A percentile compares a stretch with the other conserved stretches of the same genome.
Evolutionary conservation across 2,888 invertebrate genomes (phyloP).

Genomic region (Netelia fuscicornis): DNA sequence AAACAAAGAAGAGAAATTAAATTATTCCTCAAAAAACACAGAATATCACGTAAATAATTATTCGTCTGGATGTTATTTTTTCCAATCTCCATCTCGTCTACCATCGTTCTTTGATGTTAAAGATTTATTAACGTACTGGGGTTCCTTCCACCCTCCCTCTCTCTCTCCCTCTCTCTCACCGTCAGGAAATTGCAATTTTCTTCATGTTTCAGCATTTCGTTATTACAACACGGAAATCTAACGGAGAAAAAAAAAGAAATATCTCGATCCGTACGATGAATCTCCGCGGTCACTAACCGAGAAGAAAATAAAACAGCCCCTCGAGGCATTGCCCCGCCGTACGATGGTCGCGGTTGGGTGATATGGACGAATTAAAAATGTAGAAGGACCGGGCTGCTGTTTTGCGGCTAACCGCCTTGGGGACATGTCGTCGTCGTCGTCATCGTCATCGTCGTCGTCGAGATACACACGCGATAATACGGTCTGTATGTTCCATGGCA

Average conservation of each 20-base stretch:
- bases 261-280: conserved; percentile 41
- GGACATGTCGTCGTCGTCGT: conserved; percentile 50
- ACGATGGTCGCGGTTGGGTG: conserved; percentile 14
- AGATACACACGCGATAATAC: background rate
- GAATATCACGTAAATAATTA: background rate
- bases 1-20: conserved; percentile 67
- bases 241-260: background rate
- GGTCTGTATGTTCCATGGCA: conserved; percentile 1
- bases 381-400: conserved; percentile 53
- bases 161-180: background rate
- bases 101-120: background rate
- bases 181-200: conserved; percentile 54
- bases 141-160: conserved; percentile 20
- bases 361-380: conserved; percentile 64
- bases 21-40: background rate
- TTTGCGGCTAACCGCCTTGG: conserved; percentile 55
- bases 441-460: conserved; percentile 40
- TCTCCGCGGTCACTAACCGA: conserved; percentile 50
- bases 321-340: conserved; percentile 54
- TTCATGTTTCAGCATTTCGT: conserved; percentile 15
- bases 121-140: conserved; percentile 22
- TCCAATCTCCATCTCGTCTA: background rate
- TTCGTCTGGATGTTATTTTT: background rate
- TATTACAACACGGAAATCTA: conserved; percentile 3
- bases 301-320: conserved; percentile 27